Percentiles rank a stretch among this genome's conserved stretches.
These are phyloP conservation scores for Phenganax marumi DNA, from an alignment of 92 coral and sea anemone genomes.

Conservation along the genomic window DNA sequence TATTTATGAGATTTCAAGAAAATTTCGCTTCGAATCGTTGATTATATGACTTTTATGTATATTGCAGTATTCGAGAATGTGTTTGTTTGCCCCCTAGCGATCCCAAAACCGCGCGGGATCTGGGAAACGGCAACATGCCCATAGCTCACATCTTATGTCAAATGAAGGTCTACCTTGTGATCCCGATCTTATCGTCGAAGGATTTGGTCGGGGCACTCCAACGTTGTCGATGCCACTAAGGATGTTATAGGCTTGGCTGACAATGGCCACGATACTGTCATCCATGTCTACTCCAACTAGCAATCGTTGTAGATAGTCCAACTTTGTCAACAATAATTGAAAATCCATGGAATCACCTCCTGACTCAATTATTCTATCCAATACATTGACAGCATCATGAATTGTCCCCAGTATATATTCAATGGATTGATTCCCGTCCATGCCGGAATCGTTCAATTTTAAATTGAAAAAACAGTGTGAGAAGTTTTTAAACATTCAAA, in stretches of 20 bases:
- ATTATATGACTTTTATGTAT: too few species aligned
- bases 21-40: too few species aligned
- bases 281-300: not conserved
- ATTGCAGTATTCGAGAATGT: too few species aligned
- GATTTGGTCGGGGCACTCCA: too few species aligned
- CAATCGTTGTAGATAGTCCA: conserved; percentile 7
- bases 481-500: too few species aligned
- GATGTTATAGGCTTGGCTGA: not conserved
- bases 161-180: conserved; percentile 27
- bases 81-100: too few species aligned
- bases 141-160: conserved; percentile 29
- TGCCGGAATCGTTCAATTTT: too few species aligned
- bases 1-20: too few species aligned
- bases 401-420: not conserved
- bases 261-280: not conserved
- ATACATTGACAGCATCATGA: not conserved
- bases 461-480: too few species aligned
- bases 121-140: too few species aligned
- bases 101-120: too few species aligned
- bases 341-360: not conserved
- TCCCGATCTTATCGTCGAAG: not conserved
- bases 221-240: not conserved
- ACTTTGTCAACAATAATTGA: not conserved
- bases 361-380: not conserved
- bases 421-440: too few species aligned